phyloP scores from a whole-genome alignment of 2,888 invertebrate species.

The Sphaerophoria taeniata region DNA sequence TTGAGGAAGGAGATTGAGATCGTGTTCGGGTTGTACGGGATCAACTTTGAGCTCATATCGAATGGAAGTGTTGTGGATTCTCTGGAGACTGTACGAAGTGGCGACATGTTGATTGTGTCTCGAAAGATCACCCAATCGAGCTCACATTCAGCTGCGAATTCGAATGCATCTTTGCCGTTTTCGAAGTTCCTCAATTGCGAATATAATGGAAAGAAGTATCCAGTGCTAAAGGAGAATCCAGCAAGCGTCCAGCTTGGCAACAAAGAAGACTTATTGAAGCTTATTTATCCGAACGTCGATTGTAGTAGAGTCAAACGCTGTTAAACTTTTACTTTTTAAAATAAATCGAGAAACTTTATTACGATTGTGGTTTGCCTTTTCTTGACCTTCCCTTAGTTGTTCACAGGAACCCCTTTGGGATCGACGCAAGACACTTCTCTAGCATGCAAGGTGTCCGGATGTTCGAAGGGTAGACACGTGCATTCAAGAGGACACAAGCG shows the following conservation, averaged over 20 bases:
- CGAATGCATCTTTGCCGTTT: slow-evolving; percentile 82
- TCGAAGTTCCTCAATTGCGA: slow-evolving; percentile 87
- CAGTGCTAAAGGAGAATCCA: slow-evolving; percentile 89
- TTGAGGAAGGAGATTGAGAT: slow-evolving; percentile 85
- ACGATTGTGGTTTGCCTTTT: no score
- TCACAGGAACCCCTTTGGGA: no score
- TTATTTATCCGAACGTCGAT: slow-evolving; percentile 30
- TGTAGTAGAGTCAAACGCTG: not conserved
- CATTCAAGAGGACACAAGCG: no score
- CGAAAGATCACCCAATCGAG: not conserved
- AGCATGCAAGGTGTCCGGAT: no score
- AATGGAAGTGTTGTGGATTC: slow-evolving; percentile 82
- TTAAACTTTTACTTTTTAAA: not conserved
- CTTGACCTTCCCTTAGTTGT: no score
- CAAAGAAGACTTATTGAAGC: not conserved
- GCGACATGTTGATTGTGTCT: slow-evolving; percentile 83
- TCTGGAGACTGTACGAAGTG: slow-evolving; percentile 80
- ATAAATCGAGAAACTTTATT: no score
- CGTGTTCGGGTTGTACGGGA: slow-evolving; percentile 88
- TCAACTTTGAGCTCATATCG: slow-evolving; percentile 84
- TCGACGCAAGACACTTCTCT: no score
- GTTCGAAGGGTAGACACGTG: no score
- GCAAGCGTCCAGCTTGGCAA: slow-evolving; percentile 8
- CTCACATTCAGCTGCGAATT: slow-evolving; percentile 70
- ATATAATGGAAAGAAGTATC: slow-evolving; percentile 84